Percentiles rank a stretch among this genome's conserved stretches.
These are phyloP conservation scores for Wiebesia pumilae DNA, from an alignment of 1,140 invertebrate species.

Conservation along the genomic window DNA sequence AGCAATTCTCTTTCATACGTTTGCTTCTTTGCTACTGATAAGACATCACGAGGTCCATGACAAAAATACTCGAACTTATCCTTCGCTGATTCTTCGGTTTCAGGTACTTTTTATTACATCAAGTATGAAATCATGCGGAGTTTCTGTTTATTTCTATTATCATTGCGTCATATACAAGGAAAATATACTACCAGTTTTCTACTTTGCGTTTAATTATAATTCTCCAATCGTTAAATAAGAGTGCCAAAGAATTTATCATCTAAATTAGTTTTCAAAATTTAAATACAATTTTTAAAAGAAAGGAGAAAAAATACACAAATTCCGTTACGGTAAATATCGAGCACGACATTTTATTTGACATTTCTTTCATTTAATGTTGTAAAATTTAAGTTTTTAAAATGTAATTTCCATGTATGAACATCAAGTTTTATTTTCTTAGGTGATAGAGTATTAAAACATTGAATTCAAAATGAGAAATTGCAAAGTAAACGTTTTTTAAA, in stretches of 20 bases:
- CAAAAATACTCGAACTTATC: slow-evolving; percentile 24
- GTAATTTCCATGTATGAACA: background rate
- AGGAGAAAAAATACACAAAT: no score
- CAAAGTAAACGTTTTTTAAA: background rate
- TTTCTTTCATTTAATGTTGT: background rate
- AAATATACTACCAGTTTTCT: background rate
- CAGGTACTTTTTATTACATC: background rate
- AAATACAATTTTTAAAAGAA: no score
- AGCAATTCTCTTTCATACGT: slow-evolving; percentile 10
- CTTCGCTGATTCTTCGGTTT: background rate
- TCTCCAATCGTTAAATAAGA: background rate
- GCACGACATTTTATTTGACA: no score
- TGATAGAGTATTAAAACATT: background rate
- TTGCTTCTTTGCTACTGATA: slow-evolving; percentile 29
- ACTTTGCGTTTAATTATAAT: background rate
- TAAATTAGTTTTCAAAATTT: no score
- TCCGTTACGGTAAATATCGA: no score
- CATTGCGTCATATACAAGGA: background rate
- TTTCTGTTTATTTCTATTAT: background rate
- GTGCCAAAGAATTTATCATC: no score
- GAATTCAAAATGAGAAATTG: background rate
- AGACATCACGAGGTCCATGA: slow-evolving; percentile 48
- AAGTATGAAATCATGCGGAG: background rate
- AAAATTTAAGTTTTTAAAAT: no score
- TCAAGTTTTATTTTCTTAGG: background rate